phyloP scores from a whole-genome alignment of 2,797 vertebrate genomes.

The Fundulus diaphanus region DNA sequence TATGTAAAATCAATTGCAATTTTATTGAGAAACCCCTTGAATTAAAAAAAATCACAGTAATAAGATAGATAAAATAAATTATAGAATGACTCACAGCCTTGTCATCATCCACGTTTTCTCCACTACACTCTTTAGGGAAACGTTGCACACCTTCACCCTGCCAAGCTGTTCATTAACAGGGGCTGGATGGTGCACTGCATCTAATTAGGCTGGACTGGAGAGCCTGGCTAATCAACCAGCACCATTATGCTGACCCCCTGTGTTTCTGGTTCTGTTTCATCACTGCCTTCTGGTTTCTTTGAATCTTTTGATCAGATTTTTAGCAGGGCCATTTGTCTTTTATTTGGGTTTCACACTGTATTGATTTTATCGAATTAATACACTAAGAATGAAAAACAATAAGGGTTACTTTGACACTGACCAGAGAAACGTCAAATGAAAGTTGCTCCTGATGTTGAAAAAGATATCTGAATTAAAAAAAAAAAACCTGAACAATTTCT shows the following conservation, averaged over 20 bases:
- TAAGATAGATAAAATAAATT: background rate
- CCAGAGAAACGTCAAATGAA: background rate
- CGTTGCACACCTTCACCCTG: slow-evolving; percentile 31
- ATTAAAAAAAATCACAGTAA: too few species aligned
- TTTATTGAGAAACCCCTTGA: background rate
- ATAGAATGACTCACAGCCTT: background rate
- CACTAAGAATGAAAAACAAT: slow-evolving; percentile 15
- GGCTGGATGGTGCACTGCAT: slow-evolving; percentile 42
- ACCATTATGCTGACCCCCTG: slow-evolving; percentile 41
- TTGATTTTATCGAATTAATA: slow-evolving; percentile 16
- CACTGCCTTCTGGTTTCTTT: slow-evolving; percentile 44
- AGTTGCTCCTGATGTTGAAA: background rate
- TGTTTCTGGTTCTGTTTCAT: slow-evolving; percentile 47
- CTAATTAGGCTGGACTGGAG: slow-evolving; percentile 62
- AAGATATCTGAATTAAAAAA: background rate
- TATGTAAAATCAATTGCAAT: background rate
- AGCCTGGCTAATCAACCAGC: slow-evolving; percentile 63
- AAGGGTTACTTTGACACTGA: background rate
- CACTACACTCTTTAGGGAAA: slow-evolving; percentile 20
- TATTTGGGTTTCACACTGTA: slow-evolving; percentile 33
- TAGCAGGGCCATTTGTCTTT: slow-evolving; percentile 31
- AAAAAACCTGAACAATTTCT: background rate
- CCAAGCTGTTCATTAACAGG: slow-evolving; percentile 54
- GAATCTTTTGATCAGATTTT: slow-evolving; percentile 51
- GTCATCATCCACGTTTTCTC: background rate